A percentile compares a stretch with the other conserved stretches of the same genome.
phyloP scores from a whole-genome alignment of 2,797 vertebrate species.

The Etheostoma perlongum region DNA sequence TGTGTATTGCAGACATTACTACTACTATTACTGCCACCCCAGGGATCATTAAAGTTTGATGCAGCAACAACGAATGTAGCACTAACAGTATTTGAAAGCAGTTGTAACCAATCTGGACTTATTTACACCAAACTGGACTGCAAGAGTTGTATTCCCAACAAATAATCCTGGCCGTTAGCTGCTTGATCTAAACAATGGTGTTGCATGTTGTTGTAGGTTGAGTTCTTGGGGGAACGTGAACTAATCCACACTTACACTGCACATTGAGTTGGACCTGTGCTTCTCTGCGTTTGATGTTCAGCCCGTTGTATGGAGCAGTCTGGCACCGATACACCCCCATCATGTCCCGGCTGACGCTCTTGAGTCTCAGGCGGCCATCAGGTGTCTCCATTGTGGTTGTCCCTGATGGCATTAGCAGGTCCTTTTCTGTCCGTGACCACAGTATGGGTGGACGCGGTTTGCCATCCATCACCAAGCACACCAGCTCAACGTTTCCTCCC shows the following conservation, averaged over 20 bases:
- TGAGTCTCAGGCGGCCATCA: slow-evolving; percentile 91
- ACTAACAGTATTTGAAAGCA: slow-evolving; percentile 17
- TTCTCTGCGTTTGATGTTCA: slow-evolving; percentile 95
- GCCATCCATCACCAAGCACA: slow-evolving; percentile 90
- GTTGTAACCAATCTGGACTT: not conserved
- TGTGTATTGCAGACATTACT: not conserved
- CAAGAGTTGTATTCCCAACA: not conserved
- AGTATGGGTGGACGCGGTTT: slow-evolving; percentile 95
- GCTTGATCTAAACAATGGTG: not conserved
- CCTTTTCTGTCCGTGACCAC: slow-evolving; percentile 94
- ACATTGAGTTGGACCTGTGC: slow-evolving; percentile 94
- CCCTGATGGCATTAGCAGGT: slow-evolving; percentile 90
- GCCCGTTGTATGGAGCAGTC: slow-evolving; percentile 96
- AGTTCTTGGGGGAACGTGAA: not conserved
- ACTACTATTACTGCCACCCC: not conserved
- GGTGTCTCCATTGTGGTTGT: slow-evolving; percentile 85
- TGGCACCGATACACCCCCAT: slow-evolving; percentile 94
- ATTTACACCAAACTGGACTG: not conserved
- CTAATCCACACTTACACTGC: slow-evolving; percentile 90
- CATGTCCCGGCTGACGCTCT: slow-evolving; percentile 92
- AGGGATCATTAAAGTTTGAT: slow-evolving; percentile 31
- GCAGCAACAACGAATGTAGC: not conserved
- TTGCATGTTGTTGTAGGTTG: not conserved
- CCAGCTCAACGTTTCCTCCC: slow-evolving; percentile 89
- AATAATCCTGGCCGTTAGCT: not conserved